phyloP scores from a whole-genome alignment of 2,113 vertebrate genomes.

The Furnarius figulus region DNA sequence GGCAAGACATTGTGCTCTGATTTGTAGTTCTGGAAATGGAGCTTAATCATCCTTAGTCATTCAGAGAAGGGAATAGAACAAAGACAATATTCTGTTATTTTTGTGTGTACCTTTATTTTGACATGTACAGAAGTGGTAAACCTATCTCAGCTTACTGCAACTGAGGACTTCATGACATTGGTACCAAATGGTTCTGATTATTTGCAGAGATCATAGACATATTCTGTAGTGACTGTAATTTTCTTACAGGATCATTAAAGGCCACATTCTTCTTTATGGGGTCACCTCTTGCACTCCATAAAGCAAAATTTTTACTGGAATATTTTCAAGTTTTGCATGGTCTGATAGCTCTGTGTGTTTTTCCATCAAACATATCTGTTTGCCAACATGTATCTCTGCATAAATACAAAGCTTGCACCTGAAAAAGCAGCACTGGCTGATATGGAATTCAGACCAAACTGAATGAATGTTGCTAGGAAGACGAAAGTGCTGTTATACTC shows the following conservation, averaged over 20 bases:
- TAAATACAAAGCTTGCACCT: slow-evolving; percentile 10
- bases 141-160: neutral
- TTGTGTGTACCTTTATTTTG: neutral
- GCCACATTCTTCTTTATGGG: neutral
- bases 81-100: neutral
- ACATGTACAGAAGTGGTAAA: neutral
- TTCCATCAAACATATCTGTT: neutral
- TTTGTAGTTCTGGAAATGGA: neutral
- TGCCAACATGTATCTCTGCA: neutral
- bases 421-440: neutral
- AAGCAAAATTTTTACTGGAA: neutral
- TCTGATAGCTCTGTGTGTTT: neutral
- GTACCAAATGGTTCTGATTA: neutral
- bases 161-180: neutral
- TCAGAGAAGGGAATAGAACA: neutral
- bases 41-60: neutral
- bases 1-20: neutral
- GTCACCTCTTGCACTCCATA: neutral
- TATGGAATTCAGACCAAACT: neutral
- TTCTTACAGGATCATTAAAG: neutral
- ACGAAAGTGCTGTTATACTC: neutral
- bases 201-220: neutral
- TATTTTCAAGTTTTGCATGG: neutral
- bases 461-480: neutral
- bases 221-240: neutral